Base-by-base conservation (phyloP, 2,888 invertebrate species). In the Apocheima hispidaria region DNA sequence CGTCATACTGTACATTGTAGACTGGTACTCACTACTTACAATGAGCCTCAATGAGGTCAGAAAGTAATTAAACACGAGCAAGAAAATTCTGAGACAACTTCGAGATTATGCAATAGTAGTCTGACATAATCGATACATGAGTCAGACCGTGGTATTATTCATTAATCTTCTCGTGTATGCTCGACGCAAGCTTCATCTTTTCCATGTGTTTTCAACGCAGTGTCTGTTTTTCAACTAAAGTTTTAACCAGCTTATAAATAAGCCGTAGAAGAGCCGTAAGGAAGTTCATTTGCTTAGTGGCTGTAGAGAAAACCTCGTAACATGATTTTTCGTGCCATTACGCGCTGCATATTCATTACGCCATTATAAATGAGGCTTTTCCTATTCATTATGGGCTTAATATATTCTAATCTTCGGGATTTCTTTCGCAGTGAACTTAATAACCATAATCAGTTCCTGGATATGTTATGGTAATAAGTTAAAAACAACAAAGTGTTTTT, bases 401-500 rank as follows among this genome's bases (percentile, higher is more conserved):
- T 73, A 71, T 77, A 75, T 77, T 77, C 75, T 71, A 63, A 73
- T 72, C 70, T 56, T 51, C 61, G 52, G 56, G 55, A 60, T 65
- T 58, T 73, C 68, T 72, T 73, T 69, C 60, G 68, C 58, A 43
- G 54, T 65, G 49, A 65, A 63, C 69, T 65, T 67, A 67, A 57
- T 73, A 70, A 58, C 60, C 57, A 69, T 65, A 63, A 67, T 77
- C 60, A 69, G 76, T 79, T 80, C 74, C 74, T 74, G 72, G 79
- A 33, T 21, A 36, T 14, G 18, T 7, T 55, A 78, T 82, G 77
- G 58, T 81, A 80, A 82, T 79, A 64, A 63, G 60, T 58, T 64
- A 68, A 72, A 78, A 75, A 70, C 70, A 72, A 69, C 71, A 72
- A 77, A 76, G 75, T 71, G 77, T 78, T 77, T 80, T 75, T 77